These are phyloP conservation scores for Caenorhabditis inopinata DNA, from an alignment of 1,140 invertebrate genomes.

Conservation along the genomic window DNA sequence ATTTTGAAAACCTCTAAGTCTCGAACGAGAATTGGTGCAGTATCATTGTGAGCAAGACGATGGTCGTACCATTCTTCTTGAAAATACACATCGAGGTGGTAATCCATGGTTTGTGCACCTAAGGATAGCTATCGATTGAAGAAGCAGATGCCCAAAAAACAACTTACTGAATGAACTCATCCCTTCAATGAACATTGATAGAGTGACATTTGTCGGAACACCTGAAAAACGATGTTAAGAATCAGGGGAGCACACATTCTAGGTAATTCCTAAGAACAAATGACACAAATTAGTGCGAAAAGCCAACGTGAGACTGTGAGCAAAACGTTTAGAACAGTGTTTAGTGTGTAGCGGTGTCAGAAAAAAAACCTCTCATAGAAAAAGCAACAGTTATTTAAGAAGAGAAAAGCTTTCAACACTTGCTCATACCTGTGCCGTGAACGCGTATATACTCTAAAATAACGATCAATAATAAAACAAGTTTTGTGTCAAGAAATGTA, in stretches of 20 bases:
- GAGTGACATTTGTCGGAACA: constrained; percentile 60
- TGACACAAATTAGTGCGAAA: neutral
- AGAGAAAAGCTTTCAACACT: constrained; percentile 13
- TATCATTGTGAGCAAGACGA: constrained; percentile 58
- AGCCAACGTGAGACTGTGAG: neutral
- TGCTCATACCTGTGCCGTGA: constrained; percentile 37
- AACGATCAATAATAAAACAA: neutral
- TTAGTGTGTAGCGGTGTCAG: constrained; percentile 31
- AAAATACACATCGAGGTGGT: constrained; percentile 64
- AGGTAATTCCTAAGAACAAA: constrained; percentile 11
- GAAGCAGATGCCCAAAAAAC: constrained; percentile 61
- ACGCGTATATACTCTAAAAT: constrained; percentile 34
- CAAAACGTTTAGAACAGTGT: neutral
- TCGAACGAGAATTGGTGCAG: constrained; percentile 58
- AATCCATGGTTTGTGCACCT: constrained; percentile 65
- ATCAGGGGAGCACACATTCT: neutral
- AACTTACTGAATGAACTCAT: constrained; percentile 61
- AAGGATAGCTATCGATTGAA: constrained; percentile 62
- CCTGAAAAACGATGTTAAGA: constrained; percentile 48
- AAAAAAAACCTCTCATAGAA: neutral
- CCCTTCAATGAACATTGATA: constrained; percentile 66
- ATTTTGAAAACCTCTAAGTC: constrained; percentile 60
- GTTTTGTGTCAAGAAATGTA: neutral
- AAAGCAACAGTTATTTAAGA: constrained; percentile 28
- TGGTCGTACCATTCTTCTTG: constrained; percentile 65